Percentiles rank a stretch among this genome's conserved stretches.
Conservation (phyloP, 2,888 invertebrate species). For the Merodon equestris region DNA sequence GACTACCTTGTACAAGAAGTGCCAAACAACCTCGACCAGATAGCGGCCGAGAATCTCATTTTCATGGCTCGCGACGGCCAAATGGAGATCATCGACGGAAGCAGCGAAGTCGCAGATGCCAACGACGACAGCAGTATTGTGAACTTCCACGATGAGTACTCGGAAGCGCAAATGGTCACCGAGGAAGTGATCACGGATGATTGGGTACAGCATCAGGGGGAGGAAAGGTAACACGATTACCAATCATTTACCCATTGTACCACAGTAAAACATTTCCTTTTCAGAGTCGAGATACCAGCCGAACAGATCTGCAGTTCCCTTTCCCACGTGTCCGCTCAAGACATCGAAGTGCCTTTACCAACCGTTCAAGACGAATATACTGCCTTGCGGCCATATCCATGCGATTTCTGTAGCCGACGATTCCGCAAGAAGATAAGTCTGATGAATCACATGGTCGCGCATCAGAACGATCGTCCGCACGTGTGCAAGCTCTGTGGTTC, state of each 20-base stretch:
- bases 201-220: conserved; percentile 87
- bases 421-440: conserved; percentile 91
- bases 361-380: conserved; percentile 89
- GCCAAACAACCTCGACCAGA: conserved; percentile 79
- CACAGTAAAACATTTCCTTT: neutral
- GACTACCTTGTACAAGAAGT: conserved; percentile 57
- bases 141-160: conserved; percentile 73
- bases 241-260: no score
- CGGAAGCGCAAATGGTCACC: conserved; percentile 85
- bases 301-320: conserved; percentile 80
- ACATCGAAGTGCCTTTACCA: conserved; percentile 87
- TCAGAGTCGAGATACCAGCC: conserved; percentile 84
- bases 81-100: conserved; percentile 75
- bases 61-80: conserved; percentile 82
- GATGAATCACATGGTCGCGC: conserved; percentile 92
- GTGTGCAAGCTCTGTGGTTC: conserved; percentile 91
- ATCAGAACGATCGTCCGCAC: conserved; percentile 90
- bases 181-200: conserved; percentile 91
- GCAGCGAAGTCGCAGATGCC: conserved; percentile 65
- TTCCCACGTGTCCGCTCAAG: conserved; percentile 77
- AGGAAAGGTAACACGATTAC: conserved; percentile 86
- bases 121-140: conserved; percentile 68
- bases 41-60: conserved; percentile 83
- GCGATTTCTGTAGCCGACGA: conserved; percentile 90
- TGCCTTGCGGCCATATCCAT: conserved; percentile 86